These are phyloP conservation scores for Acanthurus leucopareius DNA, from an alignment of 2,797 vertebrate species.

Conservation along the genomic window DNA sequence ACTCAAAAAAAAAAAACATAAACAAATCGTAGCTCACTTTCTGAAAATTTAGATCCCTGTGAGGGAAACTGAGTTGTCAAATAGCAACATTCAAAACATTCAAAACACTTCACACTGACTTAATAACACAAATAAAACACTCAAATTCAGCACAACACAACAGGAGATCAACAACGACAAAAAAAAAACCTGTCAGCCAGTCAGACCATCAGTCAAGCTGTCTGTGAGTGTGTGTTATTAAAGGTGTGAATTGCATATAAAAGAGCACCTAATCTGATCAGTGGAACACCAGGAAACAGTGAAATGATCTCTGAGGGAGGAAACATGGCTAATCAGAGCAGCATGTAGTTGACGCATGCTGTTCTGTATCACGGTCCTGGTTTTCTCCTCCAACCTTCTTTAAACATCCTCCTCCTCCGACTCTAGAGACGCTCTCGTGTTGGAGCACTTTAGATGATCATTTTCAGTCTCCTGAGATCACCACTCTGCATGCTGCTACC, in stretches of 20 bases:
- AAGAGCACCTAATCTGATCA: constrained; percentile 44
- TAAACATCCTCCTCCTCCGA: constrained; percentile 46
- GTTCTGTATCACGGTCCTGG: constrained; percentile 28
- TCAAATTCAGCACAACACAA: not conserved
- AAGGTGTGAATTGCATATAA: constrained; percentile 42
- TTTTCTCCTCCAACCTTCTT: constrained; percentile 44
- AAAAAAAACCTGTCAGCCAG: constrained; percentile 3
- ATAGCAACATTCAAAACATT: not conserved
- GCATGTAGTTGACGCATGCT: constrained; percentile 28
- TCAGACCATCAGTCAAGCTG: constrained; percentile 12
- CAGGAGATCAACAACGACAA: constrained; percentile 2
- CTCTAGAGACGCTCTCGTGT: constrained; percentile 47
- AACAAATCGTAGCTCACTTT: too few relatives aligned
- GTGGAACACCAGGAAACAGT: constrained; percentile 31
- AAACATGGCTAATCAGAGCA: constrained; percentile 42
- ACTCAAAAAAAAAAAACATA: too few relatives aligned
- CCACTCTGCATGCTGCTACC: not conserved
- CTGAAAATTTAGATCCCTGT: not conserved
- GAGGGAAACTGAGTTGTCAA: not conserved
- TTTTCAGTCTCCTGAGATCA: constrained; percentile 35
- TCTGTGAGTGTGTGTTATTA: constrained; percentile 35
- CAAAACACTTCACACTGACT: constrained; percentile 4
- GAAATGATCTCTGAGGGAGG: constrained; percentile 40
- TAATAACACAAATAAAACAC: not conserved
- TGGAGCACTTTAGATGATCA: constrained; percentile 30